Evolutionary conservation across 2,113 vertebrate species (phyloP).

Genomic region (Oxyruncus cristatus): DNA sequence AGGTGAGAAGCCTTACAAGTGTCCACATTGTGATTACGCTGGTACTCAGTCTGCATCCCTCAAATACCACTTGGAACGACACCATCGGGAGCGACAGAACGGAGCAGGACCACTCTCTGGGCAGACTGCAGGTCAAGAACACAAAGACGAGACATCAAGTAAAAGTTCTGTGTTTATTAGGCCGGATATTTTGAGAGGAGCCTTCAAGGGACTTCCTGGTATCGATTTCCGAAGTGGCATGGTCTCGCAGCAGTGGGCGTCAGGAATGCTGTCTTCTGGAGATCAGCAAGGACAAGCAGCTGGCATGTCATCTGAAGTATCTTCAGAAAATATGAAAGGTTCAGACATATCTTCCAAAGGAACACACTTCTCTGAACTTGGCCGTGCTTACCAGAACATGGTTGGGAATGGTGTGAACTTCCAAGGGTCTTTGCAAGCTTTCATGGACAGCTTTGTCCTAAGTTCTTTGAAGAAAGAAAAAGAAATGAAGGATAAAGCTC

Average conservation of each 20-base stretch:
- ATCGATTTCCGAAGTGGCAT: constrained; percentile 89
- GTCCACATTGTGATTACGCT: constrained; percentile 97
- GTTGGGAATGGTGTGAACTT: constrained; percentile 93
- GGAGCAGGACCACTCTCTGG: constrained; percentile 84
- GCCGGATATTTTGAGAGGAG: constrained; percentile 91
- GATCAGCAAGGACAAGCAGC: constrained; percentile 81
- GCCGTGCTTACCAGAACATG: constrained; percentile 91
- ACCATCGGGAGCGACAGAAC: constrained; percentile 94
- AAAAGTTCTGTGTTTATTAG: constrained; percentile 88
- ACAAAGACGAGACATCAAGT: constrained; percentile 85
- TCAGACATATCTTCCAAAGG: constrained; percentile 83
- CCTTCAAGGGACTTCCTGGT: constrained; percentile 90
- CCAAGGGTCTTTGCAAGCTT: constrained; percentile 95
- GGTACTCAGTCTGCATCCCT: constrained; percentile 97
- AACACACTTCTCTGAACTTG: constrained; percentile 88
- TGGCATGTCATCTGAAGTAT: constrained; percentile 75
- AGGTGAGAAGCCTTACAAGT: constrained; percentile 99
- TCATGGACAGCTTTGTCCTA: constrained; percentile 97
- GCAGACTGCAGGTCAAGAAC: constrained; percentile 80
- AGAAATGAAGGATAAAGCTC: constrained; percentile 82
- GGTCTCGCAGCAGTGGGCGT: constrained; percentile 89
- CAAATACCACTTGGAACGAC: constrained; percentile 96
- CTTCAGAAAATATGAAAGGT: constrained; percentile 82
- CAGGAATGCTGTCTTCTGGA: constrained; percentile 82
- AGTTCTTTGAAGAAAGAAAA: constrained; percentile 92